Conservation (phyloP, 2,797 vertebrate genomes). For the Sebastes steindachneri region DNA sequence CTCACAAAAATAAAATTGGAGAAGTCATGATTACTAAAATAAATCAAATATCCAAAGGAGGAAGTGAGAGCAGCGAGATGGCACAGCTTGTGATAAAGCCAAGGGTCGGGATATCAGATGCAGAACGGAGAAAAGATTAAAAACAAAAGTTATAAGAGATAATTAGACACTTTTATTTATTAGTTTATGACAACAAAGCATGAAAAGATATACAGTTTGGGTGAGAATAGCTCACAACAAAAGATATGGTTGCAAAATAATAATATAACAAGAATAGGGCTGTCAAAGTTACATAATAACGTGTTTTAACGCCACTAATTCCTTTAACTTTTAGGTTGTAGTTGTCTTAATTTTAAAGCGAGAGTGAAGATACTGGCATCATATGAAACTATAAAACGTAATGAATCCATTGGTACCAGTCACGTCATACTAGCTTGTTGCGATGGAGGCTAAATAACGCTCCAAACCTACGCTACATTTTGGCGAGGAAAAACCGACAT, state of each 20-base stretch:
- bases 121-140: not conserved
- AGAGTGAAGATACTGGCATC: too few relatives aligned
- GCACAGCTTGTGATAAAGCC: not conserved
- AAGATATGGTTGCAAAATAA: not conserved
- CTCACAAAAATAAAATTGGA: slow-evolving; percentile 4
- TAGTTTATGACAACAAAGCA: not conserved
- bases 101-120: not conserved
- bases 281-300: too few relatives aligned
- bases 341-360: too few relatives aligned
- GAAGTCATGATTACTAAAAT: slow-evolving; percentile 4
- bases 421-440: too few relatives aligned
- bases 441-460: too few relatives aligned
- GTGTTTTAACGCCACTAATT: too few relatives aligned
- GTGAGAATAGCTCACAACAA: not conserved
- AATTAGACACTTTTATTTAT: not conserved
- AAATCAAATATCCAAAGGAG: not conserved
- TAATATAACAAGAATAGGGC: too few relatives aligned
- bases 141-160: not conserved
- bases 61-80: not conserved
- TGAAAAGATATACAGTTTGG: not conserved
- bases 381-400: too few relatives aligned
- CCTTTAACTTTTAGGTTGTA: too few relatives aligned
- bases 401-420: too few relatives aligned
- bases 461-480: too few relatives aligned
- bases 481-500: too few relatives aligned